Conservation (phyloP, 92 coral and sea anemone species). For the Diadumene lineata region DNA sequence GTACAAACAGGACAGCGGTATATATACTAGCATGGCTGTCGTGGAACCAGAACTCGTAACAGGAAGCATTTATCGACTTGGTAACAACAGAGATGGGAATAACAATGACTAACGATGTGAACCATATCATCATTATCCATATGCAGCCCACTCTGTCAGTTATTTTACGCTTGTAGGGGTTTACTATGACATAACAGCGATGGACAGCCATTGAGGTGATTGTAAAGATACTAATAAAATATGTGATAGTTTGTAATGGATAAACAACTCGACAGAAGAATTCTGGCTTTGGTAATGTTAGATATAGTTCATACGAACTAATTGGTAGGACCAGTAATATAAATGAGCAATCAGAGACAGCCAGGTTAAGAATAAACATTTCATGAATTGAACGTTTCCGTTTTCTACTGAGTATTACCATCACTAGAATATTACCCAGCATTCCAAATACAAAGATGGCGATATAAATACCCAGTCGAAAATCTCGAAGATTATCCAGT, state of each 20-base stretch:
- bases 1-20: conserved; percentile 55
- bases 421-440: conserved; percentile 47
- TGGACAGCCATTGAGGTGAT: conserved; percentile 65
- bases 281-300: conserved; percentile 8
- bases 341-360: conserved; percentile 46
- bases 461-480: conserved; percentile 33
- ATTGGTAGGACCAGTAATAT: conserved; percentile 37
- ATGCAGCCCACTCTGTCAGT: conserved; percentile 14
- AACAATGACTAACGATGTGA: conserved; percentile 40
- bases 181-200: conserved; percentile 59
- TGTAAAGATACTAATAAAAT: conserved; percentile 53
- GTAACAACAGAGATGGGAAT: conserved; percentile 51
- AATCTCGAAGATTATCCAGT: conserved; percentile 6
- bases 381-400: conserved; percentile 44
- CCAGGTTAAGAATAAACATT: conserved; percentile 58
- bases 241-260: conserved; percentile 45
- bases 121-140: conserved; percentile 45
- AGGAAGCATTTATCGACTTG: conserved; percentile 11
- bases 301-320: conserved; percentile 17
- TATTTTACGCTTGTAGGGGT: conserved; percentile 60
- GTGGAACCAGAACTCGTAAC: conserved; percentile 62
- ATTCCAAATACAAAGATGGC: conserved; percentile 42
- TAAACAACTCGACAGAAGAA: conserved; percentile 44
- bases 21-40: conserved; percentile 47
- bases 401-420: conserved; percentile 36